A percentile compares a stretch with the other conserved stretches of the same genome.
These are phyloP conservation scores for Gonocerus acuteangulatus DNA, from an alignment of 2,888 invertebrate species.

Conservation along the genomic window DNA sequence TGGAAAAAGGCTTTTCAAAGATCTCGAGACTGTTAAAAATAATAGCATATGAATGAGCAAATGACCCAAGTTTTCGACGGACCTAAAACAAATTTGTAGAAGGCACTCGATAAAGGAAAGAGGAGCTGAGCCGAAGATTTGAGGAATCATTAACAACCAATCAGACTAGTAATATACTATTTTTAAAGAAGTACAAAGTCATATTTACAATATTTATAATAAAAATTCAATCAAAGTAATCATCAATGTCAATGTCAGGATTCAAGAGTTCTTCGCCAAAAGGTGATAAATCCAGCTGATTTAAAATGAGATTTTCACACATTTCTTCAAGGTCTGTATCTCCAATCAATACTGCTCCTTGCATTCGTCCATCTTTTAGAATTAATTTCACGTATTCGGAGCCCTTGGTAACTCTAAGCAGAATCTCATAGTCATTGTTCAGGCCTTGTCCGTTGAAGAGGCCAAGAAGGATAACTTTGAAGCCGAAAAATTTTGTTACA, in stretches of 20 bases:
- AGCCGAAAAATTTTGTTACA: conserved; percentile 89
- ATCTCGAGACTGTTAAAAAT: too few relatives aligned
- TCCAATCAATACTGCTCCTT: conserved; percentile 92
- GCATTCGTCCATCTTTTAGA: conserved; percentile 70
- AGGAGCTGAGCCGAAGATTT: too few relatives aligned
- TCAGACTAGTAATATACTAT: too few relatives aligned
- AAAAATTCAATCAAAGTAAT: conserved; percentile 98
- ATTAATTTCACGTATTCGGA: conserved; percentile 82
- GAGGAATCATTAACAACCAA: too few relatives aligned
- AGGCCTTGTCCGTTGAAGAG: conserved; percentile 88
- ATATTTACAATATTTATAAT: too few relatives aligned
- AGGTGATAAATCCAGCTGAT: conserved; percentile 79
- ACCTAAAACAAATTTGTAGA: too few relatives aligned
- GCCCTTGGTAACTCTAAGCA: conserved; percentile 74
- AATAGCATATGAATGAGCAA: too few relatives aligned
- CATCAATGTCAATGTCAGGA: conserved; percentile 94
- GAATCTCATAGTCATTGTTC: conserved; percentile 66
- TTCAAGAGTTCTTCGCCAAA: conserved; percentile 89
- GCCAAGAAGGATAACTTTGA: conserved; percentile 84
- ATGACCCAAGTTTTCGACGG: too few relatives aligned
- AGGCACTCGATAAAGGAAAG: too few relatives aligned
- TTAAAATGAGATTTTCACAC: conserved; percentile 93
- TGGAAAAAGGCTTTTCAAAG: too few relatives aligned
- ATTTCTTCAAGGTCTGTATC: conserved; percentile 97
- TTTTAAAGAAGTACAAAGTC: too few relatives aligned